Conservation (phyloP, 2,113 vertebrate genomes). For the Cryptomyrus ogoouensis region DNA sequence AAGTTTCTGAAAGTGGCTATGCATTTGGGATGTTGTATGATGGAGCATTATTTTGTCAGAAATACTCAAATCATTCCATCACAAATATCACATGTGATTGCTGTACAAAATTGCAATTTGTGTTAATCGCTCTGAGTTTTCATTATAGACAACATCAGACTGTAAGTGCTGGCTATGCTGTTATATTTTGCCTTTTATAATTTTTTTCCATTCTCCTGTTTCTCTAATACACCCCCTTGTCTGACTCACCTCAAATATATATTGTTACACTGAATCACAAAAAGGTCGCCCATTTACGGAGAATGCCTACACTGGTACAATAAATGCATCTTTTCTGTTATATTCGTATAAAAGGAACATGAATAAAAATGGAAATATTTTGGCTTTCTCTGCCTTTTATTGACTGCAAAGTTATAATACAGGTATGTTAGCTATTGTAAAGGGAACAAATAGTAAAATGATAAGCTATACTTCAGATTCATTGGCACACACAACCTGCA, state of each 20-base stretch:
- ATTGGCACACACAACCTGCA: neutral
- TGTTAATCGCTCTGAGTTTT: conserved; percentile 8
- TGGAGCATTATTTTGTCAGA: conserved; percentile 12
- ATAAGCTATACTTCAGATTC: neutral
- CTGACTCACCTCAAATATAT: neutral
- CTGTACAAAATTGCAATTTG: conserved; percentile 13
- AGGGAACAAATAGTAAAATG: neutral
- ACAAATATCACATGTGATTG: neutral
- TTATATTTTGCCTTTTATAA: neutral
- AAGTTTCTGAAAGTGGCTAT: neutral
- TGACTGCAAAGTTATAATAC: neutral
- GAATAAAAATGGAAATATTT: neutral
- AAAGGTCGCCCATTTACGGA: neutral
- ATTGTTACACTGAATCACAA: neutral
- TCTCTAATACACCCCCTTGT: neutral
- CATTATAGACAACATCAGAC: conserved; percentile 2
- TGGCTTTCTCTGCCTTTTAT: neutral
- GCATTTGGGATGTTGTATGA: neutral
- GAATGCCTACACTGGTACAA: neutral
- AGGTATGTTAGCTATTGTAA: neutral
- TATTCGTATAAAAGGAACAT: neutral
- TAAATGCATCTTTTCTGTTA: neutral
- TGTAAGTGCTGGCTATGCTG: conserved; percentile 5
- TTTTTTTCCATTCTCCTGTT: neutral
- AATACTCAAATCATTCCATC: conserved; percentile 18